A percentile compares a stretch with the other conserved stretches of the same genome.
phyloP scores from a whole-genome alignment of 2,888 invertebrate genomes.

The Drosophila formosana region DNA sequence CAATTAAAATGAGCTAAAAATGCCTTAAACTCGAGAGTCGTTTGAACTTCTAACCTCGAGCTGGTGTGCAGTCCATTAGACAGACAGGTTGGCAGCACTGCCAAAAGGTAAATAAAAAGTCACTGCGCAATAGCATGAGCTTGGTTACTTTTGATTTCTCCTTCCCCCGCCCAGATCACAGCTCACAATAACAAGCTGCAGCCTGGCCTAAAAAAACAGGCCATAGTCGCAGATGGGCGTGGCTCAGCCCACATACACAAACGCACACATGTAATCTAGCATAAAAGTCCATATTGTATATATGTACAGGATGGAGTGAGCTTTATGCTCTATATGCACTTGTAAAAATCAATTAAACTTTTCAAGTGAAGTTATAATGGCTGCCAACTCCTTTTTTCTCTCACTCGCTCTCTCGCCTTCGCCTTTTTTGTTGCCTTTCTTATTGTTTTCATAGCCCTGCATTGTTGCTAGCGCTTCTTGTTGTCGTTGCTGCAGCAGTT shows the following conservation, averaged over 20 bases:
- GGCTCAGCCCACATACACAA: conserved; percentile 1
- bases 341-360: conserved; percentile 80
- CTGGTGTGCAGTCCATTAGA: conserved; percentile 20
- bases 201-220: conserved; percentile 19
- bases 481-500: conserved; percentile 36
- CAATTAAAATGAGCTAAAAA: conserved; percentile 54
- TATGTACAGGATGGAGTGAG: conserved; percentile 6
- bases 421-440: conserved; percentile 59
- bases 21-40: conserved; percentile 33
- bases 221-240: conserved; percentile 47
- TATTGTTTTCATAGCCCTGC: conserved; percentile 72
- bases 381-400: conserved; percentile 56
- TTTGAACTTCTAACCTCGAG: conserved; percentile 31
- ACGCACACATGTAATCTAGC: not conserved
- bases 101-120: conserved; percentile 60
- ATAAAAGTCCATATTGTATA: not conserved
- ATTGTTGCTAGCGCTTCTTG: conserved; percentile 38
- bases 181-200: conserved; percentile 19
- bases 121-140: conserved; percentile 50
- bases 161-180: not conserved
- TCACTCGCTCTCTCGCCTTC: conserved; percentile 30
- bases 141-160: conserved; percentile 59
- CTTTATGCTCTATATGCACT: conserved; percentile 64
- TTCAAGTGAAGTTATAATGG: conserved; percentile 80
- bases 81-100: conserved; percentile 48